phyloP scores from a whole-genome alignment of 1,140 invertebrate genomes.

The Aphelinus atriplicis region DNA sequence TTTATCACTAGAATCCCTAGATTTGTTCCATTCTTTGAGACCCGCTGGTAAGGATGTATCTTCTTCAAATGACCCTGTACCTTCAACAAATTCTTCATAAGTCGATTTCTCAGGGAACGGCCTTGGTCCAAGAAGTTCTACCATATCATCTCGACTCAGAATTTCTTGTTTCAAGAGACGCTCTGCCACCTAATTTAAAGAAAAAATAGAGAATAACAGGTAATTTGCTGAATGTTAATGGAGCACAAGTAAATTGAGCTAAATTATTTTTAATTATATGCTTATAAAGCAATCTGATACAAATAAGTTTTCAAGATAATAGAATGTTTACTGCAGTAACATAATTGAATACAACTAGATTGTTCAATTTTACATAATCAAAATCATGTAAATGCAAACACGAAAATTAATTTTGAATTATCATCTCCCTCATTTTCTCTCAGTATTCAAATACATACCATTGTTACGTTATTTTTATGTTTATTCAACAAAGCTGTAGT shows the following conservation, averaged over 20 bases:
- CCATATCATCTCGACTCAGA: conserved; percentile 96
- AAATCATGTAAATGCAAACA: no score
- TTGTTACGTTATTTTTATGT: conserved; percentile 89
- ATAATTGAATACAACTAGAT: no score
- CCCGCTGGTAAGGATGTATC: conserved; percentile 95
- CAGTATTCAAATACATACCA: conserved; percentile 67
- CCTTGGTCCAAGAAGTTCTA: conserved; percentile 91
- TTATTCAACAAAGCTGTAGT: conserved; percentile 84
- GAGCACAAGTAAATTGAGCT: no score
- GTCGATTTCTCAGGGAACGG: conserved; percentile 99
- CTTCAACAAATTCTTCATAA: conserved; percentile 99
- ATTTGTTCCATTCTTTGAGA: conserved; percentile 93
- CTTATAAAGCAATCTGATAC: no score
- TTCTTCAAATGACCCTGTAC: conserved; percentile 97
- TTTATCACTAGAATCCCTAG: conserved; percentile 57
- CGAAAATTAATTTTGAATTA: no score
- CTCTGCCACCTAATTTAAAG: conserved; percentile 82
- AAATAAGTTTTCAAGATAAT: no score
- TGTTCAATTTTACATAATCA: no score
- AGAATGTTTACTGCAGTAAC: no score
- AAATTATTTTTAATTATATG: no score
- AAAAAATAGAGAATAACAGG: conserved; percentile 1
- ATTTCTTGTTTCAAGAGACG: conserved; percentile 95
- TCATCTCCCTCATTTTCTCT: neutral
- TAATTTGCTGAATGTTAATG: no score